phyloP scores from a whole-genome alignment of 1,140 invertebrate species.

The Popillia japonica region DNA sequence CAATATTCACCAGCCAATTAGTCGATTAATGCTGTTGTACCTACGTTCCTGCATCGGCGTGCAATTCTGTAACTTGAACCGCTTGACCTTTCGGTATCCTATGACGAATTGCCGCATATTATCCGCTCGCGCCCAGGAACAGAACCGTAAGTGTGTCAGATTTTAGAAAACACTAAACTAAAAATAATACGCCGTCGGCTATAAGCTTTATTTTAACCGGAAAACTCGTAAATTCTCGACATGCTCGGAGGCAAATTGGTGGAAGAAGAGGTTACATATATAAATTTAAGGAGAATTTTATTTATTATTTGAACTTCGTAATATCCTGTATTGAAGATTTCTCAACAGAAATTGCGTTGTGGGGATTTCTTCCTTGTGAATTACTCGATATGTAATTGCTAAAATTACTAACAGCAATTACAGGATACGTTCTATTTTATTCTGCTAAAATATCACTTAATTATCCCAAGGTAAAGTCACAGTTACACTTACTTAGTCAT shows the following conservation, averaged over 20 bases:
- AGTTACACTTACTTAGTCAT: not conserved
- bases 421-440: not conserved
- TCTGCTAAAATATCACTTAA: not conserved
- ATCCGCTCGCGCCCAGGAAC: not conserved
- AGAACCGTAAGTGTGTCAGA: not conserved
- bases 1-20: too few species aligned
- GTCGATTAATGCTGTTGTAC: too few species aligned
- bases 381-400: not conserved
- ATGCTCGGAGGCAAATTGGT: not conserved
- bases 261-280: not conserved
- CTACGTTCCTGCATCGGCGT: too few species aligned
- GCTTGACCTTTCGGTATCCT: not conserved
- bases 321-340: not conserved
- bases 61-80: not conserved
- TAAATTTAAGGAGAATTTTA: not conserved
- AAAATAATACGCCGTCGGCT: not conserved
- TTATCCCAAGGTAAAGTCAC: not conserved
- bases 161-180: slow-evolving; percentile 5
- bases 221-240: not conserved
- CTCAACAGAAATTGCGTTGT: not conserved
- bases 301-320: not conserved
- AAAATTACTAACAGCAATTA: not conserved
- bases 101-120: not conserved
- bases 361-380: not conserved
- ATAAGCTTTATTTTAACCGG: not conserved